A percentile compares a stretch with the other conserved stretches of the same genome.
phyloP scores from a whole-genome alignment of 1,140 invertebrate species.

The Hylaeus anthracinus region DNA sequence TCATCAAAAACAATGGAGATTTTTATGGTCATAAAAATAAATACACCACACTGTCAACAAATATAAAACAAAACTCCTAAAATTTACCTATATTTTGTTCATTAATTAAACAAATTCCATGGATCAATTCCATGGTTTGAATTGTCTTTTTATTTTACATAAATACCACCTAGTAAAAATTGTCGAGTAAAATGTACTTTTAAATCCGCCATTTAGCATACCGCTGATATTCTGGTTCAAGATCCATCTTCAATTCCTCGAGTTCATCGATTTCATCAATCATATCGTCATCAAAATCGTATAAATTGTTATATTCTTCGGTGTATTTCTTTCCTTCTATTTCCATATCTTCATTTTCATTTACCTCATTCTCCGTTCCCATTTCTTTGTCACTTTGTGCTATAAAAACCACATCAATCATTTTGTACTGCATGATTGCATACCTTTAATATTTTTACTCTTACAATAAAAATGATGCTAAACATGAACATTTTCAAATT shows the following conservation, averaged over 20 bases:
- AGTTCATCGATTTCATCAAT: slow-evolving; percentile 63
- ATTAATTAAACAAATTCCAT: slow-evolving; percentile 14
- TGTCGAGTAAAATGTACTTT: slow-evolving; percentile 22
- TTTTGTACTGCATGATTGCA: neutral
- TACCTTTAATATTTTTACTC: neutral
- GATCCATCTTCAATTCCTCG: slow-evolving; percentile 60
- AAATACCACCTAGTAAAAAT: slow-evolving; percentile 14
- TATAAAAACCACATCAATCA: slow-evolving; percentile 47
- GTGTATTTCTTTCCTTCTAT: slow-evolving; percentile 32
- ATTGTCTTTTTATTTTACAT: slow-evolving; percentile 4
- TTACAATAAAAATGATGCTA: neutral
- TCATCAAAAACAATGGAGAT: neutral
- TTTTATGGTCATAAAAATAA: neutral
- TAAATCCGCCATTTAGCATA: slow-evolving; percentile 71
- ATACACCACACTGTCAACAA: slow-evolving; percentile 8
- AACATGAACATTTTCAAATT: no score
- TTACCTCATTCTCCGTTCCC: slow-evolving; percentile 42
- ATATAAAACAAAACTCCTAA: slow-evolving; percentile 13
- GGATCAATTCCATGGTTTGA: slow-evolving; percentile 8
- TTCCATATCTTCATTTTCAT: slow-evolving; percentile 32
- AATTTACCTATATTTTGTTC: neutral
- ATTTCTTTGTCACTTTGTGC: slow-evolving; percentile 53
- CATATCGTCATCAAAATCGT: slow-evolving; percentile 46
- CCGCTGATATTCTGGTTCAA: slow-evolving; percentile 70
- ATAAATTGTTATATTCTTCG: slow-evolving; percentile 39